A percentile compares a stretch with the other conserved stretches of the same genome.
phyloP scores from a whole-genome alignment of 2,888 invertebrate genomes.

The Schizaphis graminum region DNA sequence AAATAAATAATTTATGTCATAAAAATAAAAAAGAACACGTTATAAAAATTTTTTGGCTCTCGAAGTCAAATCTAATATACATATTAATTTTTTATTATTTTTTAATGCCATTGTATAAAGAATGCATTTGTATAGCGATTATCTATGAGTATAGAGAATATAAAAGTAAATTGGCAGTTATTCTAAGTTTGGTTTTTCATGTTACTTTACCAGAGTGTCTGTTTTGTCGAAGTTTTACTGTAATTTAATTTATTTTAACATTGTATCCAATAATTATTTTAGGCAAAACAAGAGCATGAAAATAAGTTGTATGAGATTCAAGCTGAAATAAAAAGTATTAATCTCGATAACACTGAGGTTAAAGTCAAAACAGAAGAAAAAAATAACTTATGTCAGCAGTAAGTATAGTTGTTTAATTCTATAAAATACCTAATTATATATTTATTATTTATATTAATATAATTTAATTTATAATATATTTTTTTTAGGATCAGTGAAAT shows the following conservation, averaged over 20 bases:
- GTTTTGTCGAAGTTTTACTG: no score
- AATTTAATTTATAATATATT: neutral
- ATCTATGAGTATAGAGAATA: no score
- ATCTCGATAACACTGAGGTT: conserved; percentile 24
- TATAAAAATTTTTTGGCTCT: no score
- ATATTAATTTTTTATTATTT: no score
- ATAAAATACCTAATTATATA: neutral
- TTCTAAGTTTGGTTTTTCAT: no score
- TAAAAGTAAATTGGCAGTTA: no score
- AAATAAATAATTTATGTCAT: no score
- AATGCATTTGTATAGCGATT: no score
- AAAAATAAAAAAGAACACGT: no score
- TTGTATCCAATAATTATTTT: neutral
- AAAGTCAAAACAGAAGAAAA: conserved; percentile 31
- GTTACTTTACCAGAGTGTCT: no score
- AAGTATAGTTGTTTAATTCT: conserved; percentile 6
- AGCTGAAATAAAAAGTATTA: conserved; percentile 53
- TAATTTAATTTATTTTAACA: neutral
- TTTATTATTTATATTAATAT: neutral
- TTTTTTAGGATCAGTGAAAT: conserved; percentile 43
- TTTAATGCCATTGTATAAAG: no score
- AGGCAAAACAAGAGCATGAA: conserved; percentile 50
- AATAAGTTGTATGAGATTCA: conserved; percentile 51
- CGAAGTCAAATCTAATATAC: no score
- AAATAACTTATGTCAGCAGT: conserved; percentile 36